Percentiles rank a stretch among this genome's conserved stretches.
Evolutionary conservation across 2,113 vertebrate species (phyloP).

Genomic region (Anoplopoma fimbria): DNA sequence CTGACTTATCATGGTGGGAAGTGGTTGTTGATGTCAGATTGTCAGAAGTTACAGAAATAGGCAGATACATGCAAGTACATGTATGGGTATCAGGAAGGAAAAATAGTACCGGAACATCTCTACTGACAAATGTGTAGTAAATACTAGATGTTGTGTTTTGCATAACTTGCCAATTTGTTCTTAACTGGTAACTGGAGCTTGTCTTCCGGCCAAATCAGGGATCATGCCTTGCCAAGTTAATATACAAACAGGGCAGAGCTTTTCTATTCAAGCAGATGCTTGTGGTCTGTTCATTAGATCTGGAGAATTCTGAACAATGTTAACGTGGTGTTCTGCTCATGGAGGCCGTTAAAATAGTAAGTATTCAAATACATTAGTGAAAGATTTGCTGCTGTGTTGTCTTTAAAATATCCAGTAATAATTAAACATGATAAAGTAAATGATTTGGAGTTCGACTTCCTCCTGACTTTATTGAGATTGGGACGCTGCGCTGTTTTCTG

Average conservation of each 20-base stretch:
- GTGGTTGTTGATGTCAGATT: too few species aligned
- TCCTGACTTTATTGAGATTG: not conserved
- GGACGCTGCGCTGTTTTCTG: not conserved
- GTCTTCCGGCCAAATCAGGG: too few species aligned
- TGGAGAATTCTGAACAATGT: not conserved
- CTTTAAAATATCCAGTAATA: not conserved
- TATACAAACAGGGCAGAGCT: constrained; percentile 29
- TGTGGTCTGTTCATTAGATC: not conserved
- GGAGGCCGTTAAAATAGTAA: not conserved
- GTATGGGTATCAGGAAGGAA: not conserved
- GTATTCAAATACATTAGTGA: not conserved
- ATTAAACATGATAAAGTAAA: not conserved
- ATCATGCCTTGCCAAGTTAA: constrained; percentile 34
- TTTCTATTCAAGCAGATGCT: constrained; percentile 38
- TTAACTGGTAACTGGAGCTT: not conserved
- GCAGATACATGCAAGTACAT: not conserved
- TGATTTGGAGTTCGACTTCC: not conserved
- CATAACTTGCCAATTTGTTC: not conserved
- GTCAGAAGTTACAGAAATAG: not conserved
- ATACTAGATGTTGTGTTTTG: not conserved
- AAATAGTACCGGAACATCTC: not conserved
- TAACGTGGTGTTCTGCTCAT: not conserved
- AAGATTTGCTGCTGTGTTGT: not conserved
- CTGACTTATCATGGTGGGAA: not conserved
- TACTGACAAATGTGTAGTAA: not conserved